These are phyloP conservation scores for Anoplolepis gracilipes DNA, from an alignment of 1,140 invertebrate species.

Conservation along the genomic window DNA sequence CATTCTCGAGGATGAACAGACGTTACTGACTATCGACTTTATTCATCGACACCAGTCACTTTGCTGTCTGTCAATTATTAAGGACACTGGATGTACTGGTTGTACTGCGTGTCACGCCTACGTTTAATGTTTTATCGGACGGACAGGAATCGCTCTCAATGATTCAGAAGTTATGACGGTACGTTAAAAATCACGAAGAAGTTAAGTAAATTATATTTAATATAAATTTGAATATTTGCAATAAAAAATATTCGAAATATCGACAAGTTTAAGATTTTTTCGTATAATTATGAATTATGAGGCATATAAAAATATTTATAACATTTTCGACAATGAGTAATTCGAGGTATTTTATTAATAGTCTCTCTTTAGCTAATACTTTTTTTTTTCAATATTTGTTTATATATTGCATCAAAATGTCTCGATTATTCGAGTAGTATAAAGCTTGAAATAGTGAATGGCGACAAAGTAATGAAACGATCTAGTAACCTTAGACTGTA, in stretches of 20 bases:
- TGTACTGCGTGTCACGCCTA: constrained; percentile 63
- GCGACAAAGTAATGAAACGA: constrained; percentile 19
- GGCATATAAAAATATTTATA: neutral
- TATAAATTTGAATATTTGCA: neutral
- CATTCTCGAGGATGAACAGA: neutral
- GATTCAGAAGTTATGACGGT: constrained; percentile 47
- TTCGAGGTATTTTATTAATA: neutral
- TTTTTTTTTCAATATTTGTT: neutral
- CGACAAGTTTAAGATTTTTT: neutral
- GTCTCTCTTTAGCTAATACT: neutral
- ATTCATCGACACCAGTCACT: constrained; percentile 53
- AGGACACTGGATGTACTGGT: constrained; percentile 61
- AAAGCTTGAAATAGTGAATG: constrained; percentile 4
- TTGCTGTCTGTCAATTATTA: constrained; percentile 18
- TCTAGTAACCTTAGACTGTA: constrained; percentile 23
- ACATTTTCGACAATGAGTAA: neutral
- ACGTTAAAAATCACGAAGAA: neutral
- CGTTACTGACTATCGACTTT: constrained; percentile 6
- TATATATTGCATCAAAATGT: neutral
- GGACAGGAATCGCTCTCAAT: constrained; percentile 55
- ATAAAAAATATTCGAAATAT: too few species aligned
- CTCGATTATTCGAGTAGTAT: neutral
- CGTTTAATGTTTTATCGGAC: constrained; percentile 61
- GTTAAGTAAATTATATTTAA: neutral
- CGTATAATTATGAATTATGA: neutral